Evolutionary conservation across 1,140 invertebrate species (phyloP).

Genomic region (Drosophila bocki): DNA sequence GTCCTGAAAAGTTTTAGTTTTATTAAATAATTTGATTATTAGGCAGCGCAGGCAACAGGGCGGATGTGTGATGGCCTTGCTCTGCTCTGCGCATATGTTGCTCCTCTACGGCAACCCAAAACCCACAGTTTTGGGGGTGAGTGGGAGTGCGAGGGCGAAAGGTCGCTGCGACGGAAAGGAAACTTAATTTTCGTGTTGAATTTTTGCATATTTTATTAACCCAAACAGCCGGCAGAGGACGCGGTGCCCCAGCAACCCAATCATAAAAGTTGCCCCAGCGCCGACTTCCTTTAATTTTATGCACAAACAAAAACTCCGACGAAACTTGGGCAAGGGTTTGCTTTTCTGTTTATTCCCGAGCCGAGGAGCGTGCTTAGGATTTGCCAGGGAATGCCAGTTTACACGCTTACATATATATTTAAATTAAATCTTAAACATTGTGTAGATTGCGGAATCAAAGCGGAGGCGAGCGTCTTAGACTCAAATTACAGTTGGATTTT

Average conservation of each 20-base stretch:
- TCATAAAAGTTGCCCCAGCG: conserved; percentile 70
- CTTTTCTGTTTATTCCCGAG: conserved; percentile 46
- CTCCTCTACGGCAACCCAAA: conserved; percentile 1
- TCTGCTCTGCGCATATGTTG: conserved; percentile 27
- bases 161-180: conserved; percentile 55
- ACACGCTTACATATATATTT: conserved; percentile 45
- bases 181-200: conserved; percentile 76
- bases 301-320: conserved; percentile 73
- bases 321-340: conserved; percentile 49
- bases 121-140: not conserved
- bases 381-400: conserved; percentile 24
- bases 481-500: conserved; percentile 39
- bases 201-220: conserved; percentile 82
- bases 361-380: conserved; percentile 46
- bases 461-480: conserved; percentile 13
- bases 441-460: conserved; percentile 42
- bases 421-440: conserved; percentile 75
- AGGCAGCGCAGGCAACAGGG: conserved; percentile 45
- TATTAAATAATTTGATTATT: conserved; percentile 81
- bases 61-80: conserved; percentile 48
- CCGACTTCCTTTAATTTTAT: conserved; percentile 71
- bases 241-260: conserved; percentile 63
- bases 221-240: conserved; percentile 70
- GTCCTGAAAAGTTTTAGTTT: conserved; percentile 57
- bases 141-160: conserved; percentile 16